phyloP scores from a whole-genome alignment of 2,113 vertebrate genomes.

The Thryonomys swinderianus region DNA sequence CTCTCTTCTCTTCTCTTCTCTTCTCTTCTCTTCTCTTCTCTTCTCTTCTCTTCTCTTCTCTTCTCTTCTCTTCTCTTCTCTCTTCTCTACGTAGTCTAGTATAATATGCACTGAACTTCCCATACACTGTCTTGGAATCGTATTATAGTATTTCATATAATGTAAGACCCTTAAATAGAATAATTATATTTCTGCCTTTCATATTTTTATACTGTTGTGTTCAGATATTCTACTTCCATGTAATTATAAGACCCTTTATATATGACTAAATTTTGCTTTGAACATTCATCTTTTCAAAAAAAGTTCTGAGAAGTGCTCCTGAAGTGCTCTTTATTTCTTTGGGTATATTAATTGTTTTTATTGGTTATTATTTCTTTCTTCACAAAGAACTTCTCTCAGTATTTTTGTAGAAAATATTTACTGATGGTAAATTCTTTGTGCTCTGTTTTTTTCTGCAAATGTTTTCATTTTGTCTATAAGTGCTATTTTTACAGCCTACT shows the following conservation, averaged over 20 bases:
- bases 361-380: slow-evolving; percentile 36
- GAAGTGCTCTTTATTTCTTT: background rate
- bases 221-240: background rate
- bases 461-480: slow-evolving; percentile 23
- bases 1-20: no score
- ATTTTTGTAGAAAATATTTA: slow-evolving; percentile 5
- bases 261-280: background rate
- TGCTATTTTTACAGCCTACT: background rate
- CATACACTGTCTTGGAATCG: background rate
- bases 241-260: slow-evolving; percentile 1
- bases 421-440: slow-evolving; percentile 21
- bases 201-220: background rate
- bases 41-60: no score
- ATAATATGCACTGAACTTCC: background rate
- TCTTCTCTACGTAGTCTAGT: background rate
- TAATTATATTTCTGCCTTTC: background rate
- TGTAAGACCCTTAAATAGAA: background rate
- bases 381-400: background rate
- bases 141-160: background rate
- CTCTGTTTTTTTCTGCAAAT: slow-evolving; percentile 37
- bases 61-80: no score
- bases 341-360: background rate
- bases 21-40: no score
- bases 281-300: background rate
- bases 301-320: background rate